These are phyloP conservation scores for Nephrocerus scutellatus DNA, from an alignment of 2,888 invertebrate genomes.

Conservation along the genomic window DNA sequence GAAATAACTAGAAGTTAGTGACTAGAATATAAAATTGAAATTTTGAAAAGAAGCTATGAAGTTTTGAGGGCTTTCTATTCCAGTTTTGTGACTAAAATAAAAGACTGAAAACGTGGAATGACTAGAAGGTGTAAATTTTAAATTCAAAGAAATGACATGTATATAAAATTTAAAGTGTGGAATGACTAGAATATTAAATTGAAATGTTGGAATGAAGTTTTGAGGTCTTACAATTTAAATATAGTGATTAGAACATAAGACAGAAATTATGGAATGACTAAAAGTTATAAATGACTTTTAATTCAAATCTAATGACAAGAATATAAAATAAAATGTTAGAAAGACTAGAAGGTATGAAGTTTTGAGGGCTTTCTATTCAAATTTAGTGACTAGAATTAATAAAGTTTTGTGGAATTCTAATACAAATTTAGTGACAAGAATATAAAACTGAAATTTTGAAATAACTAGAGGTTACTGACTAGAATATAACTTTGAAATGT, in stretches of 20 bases:
- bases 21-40: conserved; percentile 21
- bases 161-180: too few species aligned
- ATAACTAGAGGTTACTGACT: conserved; percentile 5
- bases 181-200: background rate
- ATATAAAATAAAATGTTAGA: conserved; percentile 18
- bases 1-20: conserved; percentile 3
- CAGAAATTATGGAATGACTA: conserved; percentile 21
- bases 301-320: conserved; percentile 9
- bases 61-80: background rate
- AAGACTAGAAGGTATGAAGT: conserved; percentile 5
- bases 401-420: background rate
- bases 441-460: conserved; percentile 28
- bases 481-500: conserved; percentile 19
- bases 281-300: conserved; percentile 7
- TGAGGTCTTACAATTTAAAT: conserved; percentile 23
- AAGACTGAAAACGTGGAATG: conserved; percentile 9
- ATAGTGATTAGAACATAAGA: conserved; percentile 25
- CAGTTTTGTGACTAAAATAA: too few species aligned
- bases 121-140: conserved; percentile 24
- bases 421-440: conserved; percentile 22
- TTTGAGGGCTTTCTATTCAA: background rate
- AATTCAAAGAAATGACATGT: too few species aligned
- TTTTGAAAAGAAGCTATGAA: conserved; percentile 4
- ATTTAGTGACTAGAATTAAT: conserved; percentile 11
- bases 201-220: conserved; percentile 20